phyloP scores from a whole-genome alignment of 2,797 vertebrate species.

The Amblyraja radiata region DNA sequence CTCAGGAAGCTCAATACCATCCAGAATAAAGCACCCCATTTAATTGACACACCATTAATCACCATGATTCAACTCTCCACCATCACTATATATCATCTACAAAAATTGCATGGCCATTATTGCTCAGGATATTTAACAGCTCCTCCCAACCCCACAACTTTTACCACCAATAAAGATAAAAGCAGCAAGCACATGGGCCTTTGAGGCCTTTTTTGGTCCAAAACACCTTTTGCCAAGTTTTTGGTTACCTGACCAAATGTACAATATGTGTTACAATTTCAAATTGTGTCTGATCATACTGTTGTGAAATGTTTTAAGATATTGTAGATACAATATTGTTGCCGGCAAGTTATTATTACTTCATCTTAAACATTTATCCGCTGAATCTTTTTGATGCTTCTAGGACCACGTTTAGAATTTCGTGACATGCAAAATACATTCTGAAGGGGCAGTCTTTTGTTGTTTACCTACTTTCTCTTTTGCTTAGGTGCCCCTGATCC shows the following conservation, averaged over 20 bases:
- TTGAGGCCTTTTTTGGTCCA: too few relatives aligned
- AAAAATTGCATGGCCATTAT: too few relatives aligned
- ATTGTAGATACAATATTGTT: neutral
- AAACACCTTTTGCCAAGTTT: neutral
- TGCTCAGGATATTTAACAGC: too few relatives aligned
- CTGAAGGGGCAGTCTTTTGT: neutral
- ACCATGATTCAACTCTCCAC: too few relatives aligned
- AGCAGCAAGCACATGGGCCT: too few relatives aligned
- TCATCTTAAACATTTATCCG: neutral
- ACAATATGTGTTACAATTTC: neutral
- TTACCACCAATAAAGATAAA: too few relatives aligned
- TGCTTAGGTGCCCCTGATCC: slow-evolving; percentile 85
- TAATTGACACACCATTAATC: too few relatives aligned
- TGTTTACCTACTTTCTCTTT: slow-evolving; percentile 37
- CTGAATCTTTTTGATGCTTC: neutral
- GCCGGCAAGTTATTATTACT: neutral
- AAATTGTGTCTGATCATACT: neutral
- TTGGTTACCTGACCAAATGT: neutral
- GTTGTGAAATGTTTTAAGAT: neutral
- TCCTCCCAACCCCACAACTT: too few relatives aligned
- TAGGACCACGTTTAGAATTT: neutral
- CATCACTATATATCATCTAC: too few relatives aligned
- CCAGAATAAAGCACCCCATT: too few relatives aligned
- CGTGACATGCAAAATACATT: neutral
- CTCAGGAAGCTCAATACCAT: too few relatives aligned